Percentiles rank a stretch among this genome's conserved stretches.
These are phyloP conservation scores for Paratrypauchen microcephalus DNA, from an alignment of 2,797 vertebrate genomes.

Conservation along the genomic window DNA sequence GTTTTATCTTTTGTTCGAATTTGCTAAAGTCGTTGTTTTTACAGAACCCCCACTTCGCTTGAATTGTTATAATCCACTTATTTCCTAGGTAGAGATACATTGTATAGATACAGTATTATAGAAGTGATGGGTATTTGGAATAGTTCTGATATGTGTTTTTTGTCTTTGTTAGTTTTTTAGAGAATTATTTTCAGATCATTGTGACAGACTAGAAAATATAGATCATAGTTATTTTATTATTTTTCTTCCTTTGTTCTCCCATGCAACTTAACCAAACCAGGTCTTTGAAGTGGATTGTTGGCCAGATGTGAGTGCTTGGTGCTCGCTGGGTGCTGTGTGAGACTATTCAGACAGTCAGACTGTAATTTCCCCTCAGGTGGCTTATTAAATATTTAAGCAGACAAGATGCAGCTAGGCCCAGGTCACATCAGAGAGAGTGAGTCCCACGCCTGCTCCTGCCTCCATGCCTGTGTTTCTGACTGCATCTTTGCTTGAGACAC, in stretches of 20 bases:
- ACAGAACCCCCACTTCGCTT: not conserved
- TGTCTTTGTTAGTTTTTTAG: not conserved
- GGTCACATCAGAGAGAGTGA: conserved; percentile 35
- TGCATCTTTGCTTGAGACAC: conserved; percentile 50
- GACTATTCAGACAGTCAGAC: conserved; percentile 47
- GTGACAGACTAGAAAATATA: conserved; percentile 1
- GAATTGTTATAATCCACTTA: not conserved
- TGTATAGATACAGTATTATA: no score
- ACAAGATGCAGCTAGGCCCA: conserved; percentile 34
- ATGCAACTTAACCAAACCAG: conserved; percentile 68
- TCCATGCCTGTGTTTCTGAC: conserved; percentile 34
- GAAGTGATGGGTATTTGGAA: no score
- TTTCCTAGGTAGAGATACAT: no score
- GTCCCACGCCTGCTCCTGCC: conserved; percentile 38
- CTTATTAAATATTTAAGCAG: conserved; percentile 65
- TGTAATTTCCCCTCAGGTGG: conserved; percentile 56
- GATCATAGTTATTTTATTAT: conserved; percentile 50
- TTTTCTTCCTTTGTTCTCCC: conserved; percentile 21
- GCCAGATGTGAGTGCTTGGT: conserved; percentile 71
- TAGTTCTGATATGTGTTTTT: not conserved
- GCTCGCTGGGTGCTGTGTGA: conserved; percentile 41
- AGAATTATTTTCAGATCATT: not conserved
- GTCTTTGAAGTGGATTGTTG: conserved; percentile 64
- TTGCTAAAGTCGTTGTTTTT: conserved; percentile 33
- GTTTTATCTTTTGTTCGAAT: conserved; percentile 39